Evolutionary conservation across 2,797 vertebrate species (phyloP).

Genomic region (Notamacropus eugenii): DNA sequence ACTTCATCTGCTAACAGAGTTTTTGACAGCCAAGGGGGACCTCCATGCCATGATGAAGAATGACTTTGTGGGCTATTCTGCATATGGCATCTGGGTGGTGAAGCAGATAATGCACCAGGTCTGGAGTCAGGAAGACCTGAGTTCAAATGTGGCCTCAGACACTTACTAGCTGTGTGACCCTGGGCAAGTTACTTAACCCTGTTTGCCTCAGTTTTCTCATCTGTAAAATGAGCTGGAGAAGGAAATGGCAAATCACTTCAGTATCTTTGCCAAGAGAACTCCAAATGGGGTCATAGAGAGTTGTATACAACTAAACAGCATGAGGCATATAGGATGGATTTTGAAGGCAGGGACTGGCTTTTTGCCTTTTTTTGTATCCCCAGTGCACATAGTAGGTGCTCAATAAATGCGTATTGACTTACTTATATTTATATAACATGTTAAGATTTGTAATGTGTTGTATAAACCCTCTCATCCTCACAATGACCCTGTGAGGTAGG

Average conservation of each 20-base stretch:
- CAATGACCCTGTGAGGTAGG: background rate
- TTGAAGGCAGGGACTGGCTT: background rate
- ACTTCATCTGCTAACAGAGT: background rate
- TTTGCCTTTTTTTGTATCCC: background rate
- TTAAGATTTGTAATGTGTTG: background rate
- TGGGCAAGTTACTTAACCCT: background rate
- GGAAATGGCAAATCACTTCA: background rate
- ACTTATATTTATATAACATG: background rate
- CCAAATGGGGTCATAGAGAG: background rate
- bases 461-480: background rate
- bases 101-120: background rate
- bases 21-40: background rate
- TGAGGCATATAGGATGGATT: background rate
- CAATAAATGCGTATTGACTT: background rate
- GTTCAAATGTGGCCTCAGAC: background rate
- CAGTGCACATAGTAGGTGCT: background rate
- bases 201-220: background rate
- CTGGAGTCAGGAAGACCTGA: background rate
- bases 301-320: background rate
- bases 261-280: background rate
- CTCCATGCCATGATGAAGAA: background rate
- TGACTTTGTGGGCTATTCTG: background rate
- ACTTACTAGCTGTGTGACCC: background rate
- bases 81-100: background rate
- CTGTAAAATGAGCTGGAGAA: background rate